Percentiles rank a stretch among this genome's conserved stretches.
Evolutionary conservation across 2,113 vertebrate genomes (phyloP).

Genomic region (Halcyon senegalensis): DNA sequence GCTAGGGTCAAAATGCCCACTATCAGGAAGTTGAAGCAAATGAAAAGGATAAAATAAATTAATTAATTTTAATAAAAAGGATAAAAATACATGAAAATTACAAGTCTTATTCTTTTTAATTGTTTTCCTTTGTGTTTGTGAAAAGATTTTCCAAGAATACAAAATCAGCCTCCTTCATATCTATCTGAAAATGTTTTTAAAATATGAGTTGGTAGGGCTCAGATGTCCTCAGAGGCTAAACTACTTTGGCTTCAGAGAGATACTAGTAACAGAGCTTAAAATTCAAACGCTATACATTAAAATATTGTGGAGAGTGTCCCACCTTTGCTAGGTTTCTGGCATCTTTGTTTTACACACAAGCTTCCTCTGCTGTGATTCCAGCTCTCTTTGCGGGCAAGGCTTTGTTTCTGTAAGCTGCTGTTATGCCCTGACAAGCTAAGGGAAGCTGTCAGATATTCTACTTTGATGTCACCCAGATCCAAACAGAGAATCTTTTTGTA

Average conservation of each 20-base stretch:
- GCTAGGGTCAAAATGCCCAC: not conserved
- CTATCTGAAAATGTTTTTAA: not conserved
- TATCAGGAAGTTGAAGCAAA: not conserved
- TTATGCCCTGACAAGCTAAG: constrained; percentile 14
- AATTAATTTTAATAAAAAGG: not conserved
- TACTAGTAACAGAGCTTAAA: not conserved
- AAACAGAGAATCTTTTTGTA: constrained; percentile 1
- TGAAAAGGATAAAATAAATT: not conserved
- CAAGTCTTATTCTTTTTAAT: not conserved
- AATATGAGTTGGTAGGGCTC: not conserved
- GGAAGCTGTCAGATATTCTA: constrained; percentile 33
- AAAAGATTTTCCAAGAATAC: not conserved
- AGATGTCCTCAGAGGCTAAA: not conserved
- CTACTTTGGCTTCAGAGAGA: not conserved
- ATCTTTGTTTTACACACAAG: not conserved
- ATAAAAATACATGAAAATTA: not conserved
- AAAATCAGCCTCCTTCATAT: not conserved
- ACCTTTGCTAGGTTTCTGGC: not conserved
- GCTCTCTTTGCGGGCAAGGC: not conserved
- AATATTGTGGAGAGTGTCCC: not conserved
- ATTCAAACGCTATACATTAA: not conserved
- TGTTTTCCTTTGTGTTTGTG: not conserved
- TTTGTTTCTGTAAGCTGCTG: constrained; percentile 21
- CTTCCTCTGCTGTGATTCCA: not conserved
- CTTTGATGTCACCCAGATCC: constrained; percentile 13